Percentiles rank a stretch among this genome's conserved stretches.
phyloP scores from a whole-genome alignment of 2,888 invertebrate genomes.

The Hydropsyche betteni region DNA sequence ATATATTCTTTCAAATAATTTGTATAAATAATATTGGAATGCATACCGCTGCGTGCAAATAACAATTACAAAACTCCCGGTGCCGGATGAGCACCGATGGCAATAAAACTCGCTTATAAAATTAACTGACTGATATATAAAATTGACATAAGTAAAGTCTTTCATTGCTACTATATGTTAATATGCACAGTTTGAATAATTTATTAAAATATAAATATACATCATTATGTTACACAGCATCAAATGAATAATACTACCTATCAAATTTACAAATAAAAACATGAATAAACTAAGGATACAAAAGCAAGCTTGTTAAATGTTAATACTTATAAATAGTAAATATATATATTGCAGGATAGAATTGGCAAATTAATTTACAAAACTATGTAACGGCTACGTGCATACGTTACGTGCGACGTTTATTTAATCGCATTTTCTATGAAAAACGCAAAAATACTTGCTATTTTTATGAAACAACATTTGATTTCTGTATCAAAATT shows the following conservation, averaged over 20 bases:
- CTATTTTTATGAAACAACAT: no score
- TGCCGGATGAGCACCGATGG: background rate
- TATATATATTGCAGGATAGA: conserved; percentile 23
- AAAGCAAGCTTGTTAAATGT: conserved; percentile 30
- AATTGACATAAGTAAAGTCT: conserved; percentile 23
- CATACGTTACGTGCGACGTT: background rate
- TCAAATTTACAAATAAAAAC: conserved; percentile 31
- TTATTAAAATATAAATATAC: conserved; percentile 34
- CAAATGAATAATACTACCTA: conserved; percentile 33
- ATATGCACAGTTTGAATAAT: conserved; percentile 33
- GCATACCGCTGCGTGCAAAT: conserved; percentile 28
- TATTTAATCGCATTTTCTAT: no score
- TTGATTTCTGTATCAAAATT: no score
- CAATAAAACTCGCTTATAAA: conserved; percentile 15
- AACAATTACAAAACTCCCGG: conserved; percentile 8
- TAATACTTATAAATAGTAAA: conserved; percentile 16
- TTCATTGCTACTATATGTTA: conserved; percentile 24
- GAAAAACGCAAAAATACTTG: no score
- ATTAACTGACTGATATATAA: conserved; percentile 22
- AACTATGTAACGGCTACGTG: background rate
- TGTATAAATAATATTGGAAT: conserved; percentile 33
- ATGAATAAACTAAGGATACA: conserved; percentile 17
- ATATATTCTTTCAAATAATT: conserved; percentile 31
- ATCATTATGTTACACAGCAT: conserved; percentile 34
- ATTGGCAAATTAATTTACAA: conserved; percentile 25